phyloP scores from a whole-genome alignment of 2,797 vertebrate species.

The Peromyscus eremicus region DNA sequence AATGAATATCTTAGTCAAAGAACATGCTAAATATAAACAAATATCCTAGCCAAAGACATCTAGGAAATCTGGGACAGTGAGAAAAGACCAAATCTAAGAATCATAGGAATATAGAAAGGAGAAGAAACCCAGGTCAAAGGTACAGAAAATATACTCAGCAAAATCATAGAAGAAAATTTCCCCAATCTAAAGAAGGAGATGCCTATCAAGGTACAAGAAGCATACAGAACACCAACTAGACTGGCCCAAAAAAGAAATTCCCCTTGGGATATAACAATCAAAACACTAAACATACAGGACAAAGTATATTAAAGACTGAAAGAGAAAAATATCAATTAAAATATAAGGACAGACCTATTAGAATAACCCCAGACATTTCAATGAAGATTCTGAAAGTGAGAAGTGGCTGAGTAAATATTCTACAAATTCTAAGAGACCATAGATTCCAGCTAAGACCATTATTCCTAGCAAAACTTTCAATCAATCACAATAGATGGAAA shows the following conservation, averaged over 20 bases:
- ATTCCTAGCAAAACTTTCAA: background rate
- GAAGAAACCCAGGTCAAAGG: background rate
- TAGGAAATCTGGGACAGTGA: background rate
- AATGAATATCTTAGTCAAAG: no score
- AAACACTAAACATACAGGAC: background rate
- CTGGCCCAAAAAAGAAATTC: background rate
- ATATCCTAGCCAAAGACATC: background rate
- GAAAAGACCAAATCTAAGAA: background rate
- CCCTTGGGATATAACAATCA: background rate
- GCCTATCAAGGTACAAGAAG: background rate
- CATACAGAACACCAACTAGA: background rate
- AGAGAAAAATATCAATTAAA: background rate
- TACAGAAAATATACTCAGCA: background rate
- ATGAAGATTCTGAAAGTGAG: background rate
- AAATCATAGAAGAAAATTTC: background rate
- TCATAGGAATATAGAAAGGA: background rate
- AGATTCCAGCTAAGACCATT: no score
- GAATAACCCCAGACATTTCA: background rate
- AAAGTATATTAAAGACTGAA: no score
- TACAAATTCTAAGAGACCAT: no score
- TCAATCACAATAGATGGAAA: no score
- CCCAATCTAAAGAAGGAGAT: background rate
- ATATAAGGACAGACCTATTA: background rate
- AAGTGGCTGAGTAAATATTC: background rate
- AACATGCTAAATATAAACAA: background rate